Evolutionary conservation across 1,140 invertebrate species (phyloP), one percentile per base, ranked within the genome.

Genomic region (Galendromus occidentalis): DNA sequence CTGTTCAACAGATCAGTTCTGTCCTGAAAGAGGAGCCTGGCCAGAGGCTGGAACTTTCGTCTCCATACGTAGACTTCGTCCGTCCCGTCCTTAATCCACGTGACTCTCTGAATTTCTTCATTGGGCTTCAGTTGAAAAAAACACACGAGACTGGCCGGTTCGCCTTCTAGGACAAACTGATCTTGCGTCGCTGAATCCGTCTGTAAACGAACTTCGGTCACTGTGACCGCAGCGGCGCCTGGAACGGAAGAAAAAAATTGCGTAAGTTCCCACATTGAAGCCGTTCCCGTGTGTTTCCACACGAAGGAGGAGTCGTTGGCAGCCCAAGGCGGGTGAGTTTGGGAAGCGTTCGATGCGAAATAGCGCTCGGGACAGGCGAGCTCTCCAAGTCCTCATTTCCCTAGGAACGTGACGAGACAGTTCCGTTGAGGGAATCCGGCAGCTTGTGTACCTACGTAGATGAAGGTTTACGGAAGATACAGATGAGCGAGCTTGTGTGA

Each of bases 1-100:
- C 51, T 59, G 51, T 59, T 59, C 33, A 33, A 59, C 51, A 59
- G 51, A 25, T 59, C 51, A 59, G 51, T 59, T 59, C 51, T 59
- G 51, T 59, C 51, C 51, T 59, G 51, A 59, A 59, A 59, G 51
- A 59, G 14, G 51, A 59, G 51, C 51, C 51, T 17, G 25, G 51
- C 51, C 22, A 59, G 33, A 25, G 51, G 51, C 51, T 59, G 51
- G 33, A 59, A 59, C 51, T 59, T 59, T 59, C 51, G 25, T 59
- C 51, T 59, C 51, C 51, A 59, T 25, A 59, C 14, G 22, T 59
- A 59, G 25, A 59, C 17, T 33, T 59, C 51, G 25, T 59, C 51
- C 6, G 51, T 59, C 25, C 51, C 51, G 22, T 59, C 51, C 22
- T 59, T 59, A 33, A 59, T 17, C 51, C 51, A 59, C 33, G 51